Base-by-base conservation (phyloP, 1,140 invertebrate genomes). In the Ganaspis sp. region DNA sequence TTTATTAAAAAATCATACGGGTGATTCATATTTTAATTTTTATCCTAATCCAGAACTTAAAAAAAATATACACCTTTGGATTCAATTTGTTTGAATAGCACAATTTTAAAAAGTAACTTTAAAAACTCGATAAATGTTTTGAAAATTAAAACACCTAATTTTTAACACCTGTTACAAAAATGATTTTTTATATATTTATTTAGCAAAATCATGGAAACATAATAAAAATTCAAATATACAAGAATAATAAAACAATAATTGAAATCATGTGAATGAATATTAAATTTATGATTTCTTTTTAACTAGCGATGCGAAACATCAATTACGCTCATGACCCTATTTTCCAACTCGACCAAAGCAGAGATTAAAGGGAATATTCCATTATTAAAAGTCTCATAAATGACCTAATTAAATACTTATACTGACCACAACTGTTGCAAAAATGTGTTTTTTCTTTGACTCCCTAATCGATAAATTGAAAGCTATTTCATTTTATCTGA, bases 321-420 rank as follows among this genome's bases (percentile, higher is more conserved):
- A 29, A n/a, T 9, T 21, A 58, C 54, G 12, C 23, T 34, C 11
- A 64, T 64, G 23, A 64, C 58, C 58, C 58, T 64, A 64, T 64
- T 64, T 15, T 64, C 58, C 15, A 64, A 64, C 12, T 64, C 58
- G 21, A 29, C 12, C 23, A 29, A 11, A 12, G 58, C 12, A n/a
- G 12, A 64, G 23, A 64, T 29, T 64, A 64, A 64, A 64, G 54
- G 54, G 54, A 29, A 64, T 58, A 21, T 58, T 58, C 19, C 53
- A 58, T 58, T 58, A 58, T 58, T 58, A 58, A 58, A 21, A 58
- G 19, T 58, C 19, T 23, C 53, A 6, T 58, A 58, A 58, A 58
- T 26, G 12, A 64, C 21, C 23, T 29, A 58, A 64, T 29, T 64
- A 17, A 49, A 15, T 49, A 49, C 42, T 34, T 34, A 34, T 49